These are phyloP conservation scores for Brienomyrus longianalis DNA, from an alignment of 2,113 vertebrate genomes.

Conservation along the genomic window DNA sequence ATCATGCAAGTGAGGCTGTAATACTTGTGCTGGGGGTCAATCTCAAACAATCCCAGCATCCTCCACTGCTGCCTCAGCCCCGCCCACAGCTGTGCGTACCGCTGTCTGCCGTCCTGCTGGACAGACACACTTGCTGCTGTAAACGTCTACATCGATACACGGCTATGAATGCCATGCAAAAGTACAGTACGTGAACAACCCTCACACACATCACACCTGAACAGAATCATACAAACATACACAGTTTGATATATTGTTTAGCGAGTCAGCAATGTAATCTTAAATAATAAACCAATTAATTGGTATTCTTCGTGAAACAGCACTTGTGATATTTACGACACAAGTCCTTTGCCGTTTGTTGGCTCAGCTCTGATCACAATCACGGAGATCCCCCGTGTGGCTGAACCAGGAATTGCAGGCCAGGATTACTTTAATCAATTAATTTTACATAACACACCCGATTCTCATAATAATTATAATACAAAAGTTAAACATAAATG, in stretches of 20 bases:
- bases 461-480: background rate
- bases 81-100: constrained; percentile 46
- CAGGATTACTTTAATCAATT: background rate
- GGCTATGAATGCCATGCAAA: background rate
- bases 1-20: constrained; percentile 71
- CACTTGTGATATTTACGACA: background rate
- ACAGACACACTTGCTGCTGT: background rate
- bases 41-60: constrained; percentile 79
- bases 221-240: background rate
- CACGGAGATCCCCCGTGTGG: background rate
- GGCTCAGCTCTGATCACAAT: background rate
- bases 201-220: background rate
- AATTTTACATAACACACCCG: background rate
- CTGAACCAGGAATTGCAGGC: background rate
- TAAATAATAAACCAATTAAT: background rate
- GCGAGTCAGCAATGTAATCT: background rate
- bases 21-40: constrained; percentile 69
- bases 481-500: background rate
- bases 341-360: background rate
- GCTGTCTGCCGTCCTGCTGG: constrained; percentile 25
- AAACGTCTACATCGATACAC: background rate
- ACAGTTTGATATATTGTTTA: background rate
- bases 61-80: constrained; percentile 67
- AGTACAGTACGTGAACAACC: background rate
- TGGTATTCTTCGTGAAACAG: background rate